These are phyloP conservation scores for Leucophenga maculata DNA, from an alignment of 2,888 invertebrate species.

Conservation along the genomic window DNA sequence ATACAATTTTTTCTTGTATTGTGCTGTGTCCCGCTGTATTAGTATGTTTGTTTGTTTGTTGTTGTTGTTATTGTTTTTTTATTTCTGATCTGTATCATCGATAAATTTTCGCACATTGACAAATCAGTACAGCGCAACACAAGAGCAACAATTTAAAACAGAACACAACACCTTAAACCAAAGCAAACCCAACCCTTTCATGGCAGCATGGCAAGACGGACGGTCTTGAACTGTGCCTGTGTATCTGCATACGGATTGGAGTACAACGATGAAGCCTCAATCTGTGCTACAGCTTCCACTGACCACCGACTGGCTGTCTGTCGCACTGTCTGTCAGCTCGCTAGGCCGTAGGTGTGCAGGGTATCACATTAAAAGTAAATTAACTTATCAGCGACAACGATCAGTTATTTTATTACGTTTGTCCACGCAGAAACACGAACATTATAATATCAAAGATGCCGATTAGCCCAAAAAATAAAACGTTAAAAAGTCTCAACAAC, in stretches of 20 bases:
- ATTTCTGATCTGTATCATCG: slow-evolving; percentile 7
- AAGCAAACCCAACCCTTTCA: too few relatives aligned
- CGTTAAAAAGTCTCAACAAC: neutral
- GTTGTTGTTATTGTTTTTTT: neutral
- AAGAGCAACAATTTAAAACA: neutral
- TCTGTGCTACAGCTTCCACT: too few relatives aligned
- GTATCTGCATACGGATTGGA: too few relatives aligned
- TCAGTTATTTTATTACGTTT: slow-evolving; percentile 73
- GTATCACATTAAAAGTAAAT: slow-evolving; percentile 73
- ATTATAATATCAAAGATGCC: slow-evolving; percentile 72
- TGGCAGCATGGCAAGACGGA: too few relatives aligned
- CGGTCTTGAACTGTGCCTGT: too few relatives aligned
- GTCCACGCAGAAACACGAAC: slow-evolving; percentile 72
- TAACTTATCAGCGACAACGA: slow-evolving; percentile 73
- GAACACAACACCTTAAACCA: too few relatives aligned
- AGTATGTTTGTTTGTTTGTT: neutral
- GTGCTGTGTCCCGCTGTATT: neutral
- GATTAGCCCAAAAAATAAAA: slow-evolving; percentile 41
- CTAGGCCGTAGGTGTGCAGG: slow-evolving; percentile 33
- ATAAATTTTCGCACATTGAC: slow-evolving; percentile 7
- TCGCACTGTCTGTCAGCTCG: neutral
- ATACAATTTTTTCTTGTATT: too few relatives aligned
- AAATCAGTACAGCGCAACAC: neutral
- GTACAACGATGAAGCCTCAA: too few relatives aligned
- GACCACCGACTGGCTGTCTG: neutral